Conservation (phyloP, 2,888 invertebrate genomes). For the Chrysodeixis includens region DNA sequence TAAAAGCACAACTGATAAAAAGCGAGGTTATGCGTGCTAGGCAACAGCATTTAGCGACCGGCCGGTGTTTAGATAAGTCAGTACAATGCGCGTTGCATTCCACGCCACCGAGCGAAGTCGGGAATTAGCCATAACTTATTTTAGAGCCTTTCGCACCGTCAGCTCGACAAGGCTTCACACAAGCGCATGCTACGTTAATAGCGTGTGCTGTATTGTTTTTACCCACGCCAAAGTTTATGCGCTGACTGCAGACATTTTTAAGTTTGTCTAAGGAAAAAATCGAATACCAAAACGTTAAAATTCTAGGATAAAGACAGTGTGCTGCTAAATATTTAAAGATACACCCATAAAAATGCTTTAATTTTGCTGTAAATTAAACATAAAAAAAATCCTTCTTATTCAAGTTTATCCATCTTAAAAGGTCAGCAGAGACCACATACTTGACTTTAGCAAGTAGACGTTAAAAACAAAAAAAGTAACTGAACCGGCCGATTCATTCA, state of each 20-base stretch:
- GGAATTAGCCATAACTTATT: conserved; percentile 80
- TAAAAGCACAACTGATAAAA: conserved; percentile 44
- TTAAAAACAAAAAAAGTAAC: neutral
- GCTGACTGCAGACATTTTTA: conserved; percentile 30
- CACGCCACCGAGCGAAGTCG: conserved; percentile 67
- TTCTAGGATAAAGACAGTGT: too few relatives aligned
- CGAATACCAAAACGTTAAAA: too few relatives aligned
- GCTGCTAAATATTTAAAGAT: neutral
- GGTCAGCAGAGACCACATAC: too few relatives aligned
- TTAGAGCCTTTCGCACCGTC: conserved; percentile 67
- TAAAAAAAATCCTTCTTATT: too few relatives aligned
- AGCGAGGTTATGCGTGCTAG: conserved; percentile 40
- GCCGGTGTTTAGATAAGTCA: conserved; percentile 81
- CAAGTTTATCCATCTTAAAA: too few relatives aligned
- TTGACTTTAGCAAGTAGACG: too few relatives aligned
- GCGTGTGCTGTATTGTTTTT: conserved; percentile 61
- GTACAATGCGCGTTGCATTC: conserved; percentile 72
- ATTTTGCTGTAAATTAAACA: too few relatives aligned
- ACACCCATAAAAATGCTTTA: too few relatives aligned
- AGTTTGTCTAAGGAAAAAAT: conserved; percentile 12
- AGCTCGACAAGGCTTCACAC: conserved; percentile 56
- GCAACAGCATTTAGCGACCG: conserved; percentile 53
- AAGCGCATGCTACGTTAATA: conserved; percentile 55
- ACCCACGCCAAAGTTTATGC: conserved; percentile 46
- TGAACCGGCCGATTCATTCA: too few relatives aligned